A percentile compares a stretch with the other conserved stretches of the same genome.
Evolutionary conservation across 2,888 invertebrate genomes (phyloP).

Genomic region (Mechanitis messenoides): DNA sequence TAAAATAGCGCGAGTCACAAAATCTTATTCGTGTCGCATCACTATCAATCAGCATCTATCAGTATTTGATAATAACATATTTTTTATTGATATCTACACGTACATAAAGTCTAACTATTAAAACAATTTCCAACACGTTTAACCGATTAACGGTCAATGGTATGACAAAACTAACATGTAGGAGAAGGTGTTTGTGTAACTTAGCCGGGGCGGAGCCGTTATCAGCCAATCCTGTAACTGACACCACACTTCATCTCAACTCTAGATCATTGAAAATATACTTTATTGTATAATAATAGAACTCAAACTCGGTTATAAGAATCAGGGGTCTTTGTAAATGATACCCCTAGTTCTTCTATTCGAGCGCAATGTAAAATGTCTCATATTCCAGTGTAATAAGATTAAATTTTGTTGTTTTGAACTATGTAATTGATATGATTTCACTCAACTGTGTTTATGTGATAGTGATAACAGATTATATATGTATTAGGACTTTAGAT

Average conservation of each 20-base stretch:
- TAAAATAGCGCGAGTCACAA: too few species aligned
- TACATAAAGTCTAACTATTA: too few species aligned
- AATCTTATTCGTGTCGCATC: too few species aligned
- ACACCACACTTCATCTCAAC: constrained; percentile 67
- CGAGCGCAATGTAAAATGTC: constrained; percentile 32
- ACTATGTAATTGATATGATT: constrained; percentile 61
- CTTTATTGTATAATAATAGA: constrained; percentile 25
- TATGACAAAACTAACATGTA: constrained; percentile 57
- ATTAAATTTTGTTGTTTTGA: constrained; percentile 32
- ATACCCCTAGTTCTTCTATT: constrained; percentile 65
- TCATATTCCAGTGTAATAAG: constrained; percentile 29
- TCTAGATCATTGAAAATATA: constrained; percentile 32
- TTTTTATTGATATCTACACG: too few species aligned
- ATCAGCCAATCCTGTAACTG: constrained; percentile 74
- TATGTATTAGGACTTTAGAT: constrained; percentile 1
- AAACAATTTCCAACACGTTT: too few species aligned
- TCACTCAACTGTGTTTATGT: constrained; percentile 39
- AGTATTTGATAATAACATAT: too few species aligned
- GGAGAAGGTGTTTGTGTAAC: constrained; percentile 61
- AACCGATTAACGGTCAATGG: constrained; percentile 37
- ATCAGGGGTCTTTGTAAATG: constrained; percentile 52
- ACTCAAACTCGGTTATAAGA: constrained; percentile 34
- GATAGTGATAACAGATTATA: constrained; percentile 13
- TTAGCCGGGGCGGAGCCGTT: constrained; percentile 61
- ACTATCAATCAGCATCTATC: too few species aligned